A percentile compares a stretch with the other conserved stretches of the same genome.
Evolutionary conservation across 2,113 vertebrate species (phyloP).

Genomic region (Lontra canadensis): DNA sequence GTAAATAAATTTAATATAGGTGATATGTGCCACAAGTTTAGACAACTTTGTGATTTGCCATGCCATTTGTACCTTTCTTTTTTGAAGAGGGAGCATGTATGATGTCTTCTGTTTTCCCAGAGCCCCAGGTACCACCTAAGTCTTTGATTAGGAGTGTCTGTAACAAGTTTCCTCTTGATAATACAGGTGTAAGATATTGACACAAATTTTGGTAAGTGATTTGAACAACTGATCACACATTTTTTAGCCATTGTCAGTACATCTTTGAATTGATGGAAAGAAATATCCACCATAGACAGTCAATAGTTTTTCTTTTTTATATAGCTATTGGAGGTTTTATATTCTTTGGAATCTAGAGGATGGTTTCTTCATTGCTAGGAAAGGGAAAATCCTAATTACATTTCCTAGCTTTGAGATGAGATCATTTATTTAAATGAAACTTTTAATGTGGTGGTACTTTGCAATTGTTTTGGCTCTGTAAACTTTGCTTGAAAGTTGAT

Average conservation of each 20-base stretch:
- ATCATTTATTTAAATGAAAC: constrained; percentile 62
- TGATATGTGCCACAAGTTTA: not conserved
- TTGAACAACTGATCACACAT: not conserved
- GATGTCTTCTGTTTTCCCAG: not conserved
- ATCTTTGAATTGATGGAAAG: not conserved
- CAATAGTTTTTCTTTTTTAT: not conserved
- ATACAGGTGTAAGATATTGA: not conserved
- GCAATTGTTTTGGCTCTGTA: constrained; percentile 48
- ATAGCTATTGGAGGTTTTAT: not conserved
- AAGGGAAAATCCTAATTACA: constrained; percentile 41
- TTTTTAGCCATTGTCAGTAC: not conserved
- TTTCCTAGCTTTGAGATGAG: constrained; percentile 57
- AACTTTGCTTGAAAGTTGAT: constrained; percentile 51
- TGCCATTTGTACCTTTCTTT: not conserved
- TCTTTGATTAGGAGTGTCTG: not conserved
- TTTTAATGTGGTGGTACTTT: constrained; percentile 43
- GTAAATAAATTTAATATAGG: not conserved
- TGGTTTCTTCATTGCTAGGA: constrained; percentile 20
- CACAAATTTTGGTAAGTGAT: not conserved
- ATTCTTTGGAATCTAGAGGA: not conserved
- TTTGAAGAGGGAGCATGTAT: not conserved
- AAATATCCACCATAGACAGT: not conserved
- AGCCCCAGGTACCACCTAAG: not conserved
- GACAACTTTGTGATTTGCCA: not conserved
- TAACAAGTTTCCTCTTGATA: not conserved